Evolutionary conservation across 2,797 vertebrate species (phyloP), one percentile per base, ranked within the genome.

Genomic region (Galago senegalensis): DNA sequence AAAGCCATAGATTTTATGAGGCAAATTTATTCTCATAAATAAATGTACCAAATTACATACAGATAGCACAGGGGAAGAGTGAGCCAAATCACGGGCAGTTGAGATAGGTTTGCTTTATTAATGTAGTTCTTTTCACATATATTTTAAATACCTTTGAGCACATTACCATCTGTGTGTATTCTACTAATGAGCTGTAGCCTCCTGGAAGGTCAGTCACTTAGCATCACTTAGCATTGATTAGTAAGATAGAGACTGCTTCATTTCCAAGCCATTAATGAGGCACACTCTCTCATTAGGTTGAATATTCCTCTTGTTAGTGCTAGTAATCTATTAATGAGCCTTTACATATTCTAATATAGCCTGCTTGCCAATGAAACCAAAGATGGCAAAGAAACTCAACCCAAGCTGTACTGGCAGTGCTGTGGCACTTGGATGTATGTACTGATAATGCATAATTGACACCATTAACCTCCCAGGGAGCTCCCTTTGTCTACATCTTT

Each of bases 151-250:
- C 93, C 96, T 98, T 93, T 94, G 95, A 98, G 96, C 95, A 95
- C 80, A 97, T 97, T 81, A 96, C 97, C 98, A 98, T 98, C 98
- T 98, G 98, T 98, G 98, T 98, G 93, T 98, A 93, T 98, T 98
- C 98, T 97, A 94, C 97, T 98, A 98, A 98, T 98, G 97, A 98
- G 97, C 97, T 98, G 37, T 87, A 97, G 80, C 96, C 97, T 97
- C 96, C 89, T 92, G 37, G 72, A 98, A 98, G 97, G 97, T 98
- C 97, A 97, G 94, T 96, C 96, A 98, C 95, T 98, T 98, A 98
- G 95, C 96, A 96, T 96, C 96, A 98, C 95, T 98, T 98, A 98
- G 95, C 96, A 96, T 94, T 85, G 56, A 98, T 98, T 98, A 98
- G 95, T 98, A 97, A 98, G 96, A 98, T 94, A 96, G 93, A 98